Evolutionary conservation across 1,140 invertebrate genomes (phyloP).

Genomic region (Eumeta japonica): DNA sequence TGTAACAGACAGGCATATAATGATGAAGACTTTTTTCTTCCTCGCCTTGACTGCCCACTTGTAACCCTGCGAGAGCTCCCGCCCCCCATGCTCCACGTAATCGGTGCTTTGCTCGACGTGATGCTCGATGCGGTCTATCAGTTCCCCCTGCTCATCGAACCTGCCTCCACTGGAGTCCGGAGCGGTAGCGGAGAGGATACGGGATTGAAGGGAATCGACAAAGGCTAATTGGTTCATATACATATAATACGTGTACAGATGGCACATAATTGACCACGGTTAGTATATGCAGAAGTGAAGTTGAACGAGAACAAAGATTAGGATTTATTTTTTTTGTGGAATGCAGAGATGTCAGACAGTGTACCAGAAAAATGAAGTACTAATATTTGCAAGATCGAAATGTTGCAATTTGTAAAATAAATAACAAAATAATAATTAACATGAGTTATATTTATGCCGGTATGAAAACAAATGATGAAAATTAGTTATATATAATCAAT

Average conservation of each 20-base stretch:
- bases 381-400: background rate
- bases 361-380: too few species aligned
- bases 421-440: background rate
- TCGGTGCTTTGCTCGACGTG: slow-evolving; percentile 80
- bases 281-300: background rate
- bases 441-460: background rate
- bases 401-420: background rate
- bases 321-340: too few species aligned
- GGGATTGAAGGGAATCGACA: slow-evolving; percentile 19
- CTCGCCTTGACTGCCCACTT: slow-evolving; percentile 83
- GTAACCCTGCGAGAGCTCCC: slow-evolving; percentile 75
- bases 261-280: slow-evolving; percentile 2
- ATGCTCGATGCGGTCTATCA: slow-evolving; percentile 90
- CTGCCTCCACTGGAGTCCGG: too few species aligned
- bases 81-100: slow-evolving; percentile 76
- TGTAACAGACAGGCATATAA: slow-evolving; percentile 75
- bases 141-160: slow-evolving; percentile 75
- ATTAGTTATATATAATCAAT: slow-evolving; percentile 2
- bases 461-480: slow-evolving; percentile 21
- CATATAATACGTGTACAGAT: slow-evolving; percentile 5
- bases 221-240: slow-evolving; percentile 46
- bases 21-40: slow-evolving; percentile 86
- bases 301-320: too few species aligned
- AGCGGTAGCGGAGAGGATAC: slow-evolving; percentile 38
- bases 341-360: too few species aligned